Base-by-base conservation (phyloP, 2,888 invertebrate species). In the Reticulitermes lucifugus region DNA sequence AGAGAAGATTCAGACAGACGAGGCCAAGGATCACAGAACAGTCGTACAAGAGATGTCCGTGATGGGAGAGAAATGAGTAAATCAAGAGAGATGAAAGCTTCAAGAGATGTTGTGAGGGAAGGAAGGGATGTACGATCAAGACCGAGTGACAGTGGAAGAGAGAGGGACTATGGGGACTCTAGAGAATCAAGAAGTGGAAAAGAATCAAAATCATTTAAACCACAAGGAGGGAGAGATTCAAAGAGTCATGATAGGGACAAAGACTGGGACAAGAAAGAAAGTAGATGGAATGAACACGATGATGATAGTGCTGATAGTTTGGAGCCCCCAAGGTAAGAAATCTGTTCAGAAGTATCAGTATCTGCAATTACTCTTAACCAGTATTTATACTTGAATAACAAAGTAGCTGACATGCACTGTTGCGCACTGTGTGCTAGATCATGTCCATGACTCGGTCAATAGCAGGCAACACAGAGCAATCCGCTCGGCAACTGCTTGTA, bases 291-390 rank as follows among this genome's bases (percentile, higher is more conserved):
- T 43, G 77, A 65, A 70, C 65, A 84, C 46, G 85, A 83, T 29
- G 79, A 85, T 79, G 83, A 83, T 21, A 86, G 86, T 35, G 65
- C 77, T 25, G 86, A 86, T 22, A 84, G 86, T 29, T 29, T 77
- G 6, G 84, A 84, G 18, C 80, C 41, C 46, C 43, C 29, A 29
- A 60, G 70, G 25, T 70, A 43, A 43, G 65, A 55, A 65, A 10
- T 65, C 55, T 55, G 14, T 55, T 55, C 55, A 55, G 6, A 51
- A 51, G 14, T 51, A 51, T 14, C 2, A 55, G 14, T 18, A 55
- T 55, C 2, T 35, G 35, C 35, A 35, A 35, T 0, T 35, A 35
- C 35, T 4, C 35, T 35, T 35, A 35, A 35, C 35, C 35, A 35
- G 35, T 35, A 35, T 35, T 35, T 35, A 4, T 35, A 35, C 35